phyloP scores from a whole-genome alignment of 1,140 invertebrate species.

The Papilio machaon region DNA sequence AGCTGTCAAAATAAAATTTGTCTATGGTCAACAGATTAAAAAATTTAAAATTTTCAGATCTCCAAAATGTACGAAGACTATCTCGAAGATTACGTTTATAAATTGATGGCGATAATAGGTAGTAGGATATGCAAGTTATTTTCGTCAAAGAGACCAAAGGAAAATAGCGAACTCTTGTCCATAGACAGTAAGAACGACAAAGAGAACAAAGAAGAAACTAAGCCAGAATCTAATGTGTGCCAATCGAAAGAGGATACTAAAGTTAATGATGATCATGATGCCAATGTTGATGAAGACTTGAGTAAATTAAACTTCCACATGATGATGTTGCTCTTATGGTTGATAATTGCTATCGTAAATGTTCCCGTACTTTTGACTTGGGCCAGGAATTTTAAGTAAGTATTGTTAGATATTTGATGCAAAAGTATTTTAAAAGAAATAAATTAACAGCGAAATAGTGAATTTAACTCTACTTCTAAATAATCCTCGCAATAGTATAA shows the following conservation, averaged over 20 bases:
- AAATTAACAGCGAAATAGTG: too few relatives aligned
- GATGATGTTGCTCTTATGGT: slow-evolving; percentile 83
- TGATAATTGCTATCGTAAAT: slow-evolving; percentile 81
- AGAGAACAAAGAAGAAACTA: slow-evolving; percentile 38
- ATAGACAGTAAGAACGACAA: slow-evolving; percentile 37
- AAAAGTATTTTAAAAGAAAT: too few relatives aligned
- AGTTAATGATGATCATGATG: slow-evolving; percentile 42
- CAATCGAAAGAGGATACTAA: slow-evolving; percentile 33
- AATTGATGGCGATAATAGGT: slow-evolving; percentile 78
- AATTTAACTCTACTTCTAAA: too few relatives aligned
- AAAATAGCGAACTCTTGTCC: slow-evolving; percentile 36
- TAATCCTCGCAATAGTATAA: too few relatives aligned
- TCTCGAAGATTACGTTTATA: slow-evolving; percentile 85
- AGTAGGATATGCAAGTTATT: slow-evolving; percentile 68
- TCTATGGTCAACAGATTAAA: slow-evolving; percentile 31
- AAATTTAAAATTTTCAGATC: slow-evolving; percentile 79
- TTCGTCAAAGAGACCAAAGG: slow-evolving; percentile 49
- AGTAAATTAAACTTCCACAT: slow-evolving; percentile 84
- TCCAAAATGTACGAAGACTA: slow-evolving; percentile 89
- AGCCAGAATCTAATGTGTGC: neutral
- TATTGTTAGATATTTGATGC: slow-evolving; percentile 35
- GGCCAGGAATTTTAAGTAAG: slow-evolving; percentile 85
- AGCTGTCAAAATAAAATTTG: neutral
- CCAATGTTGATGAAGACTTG: slow-evolving; percentile 61
- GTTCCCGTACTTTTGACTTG: slow-evolving; percentile 83